Evolutionary conservation across 2,888 invertebrate genomes (phyloP), one percentile per base, ranked within the genome.

Genomic region (Lasioglossum marginatum): DNA sequence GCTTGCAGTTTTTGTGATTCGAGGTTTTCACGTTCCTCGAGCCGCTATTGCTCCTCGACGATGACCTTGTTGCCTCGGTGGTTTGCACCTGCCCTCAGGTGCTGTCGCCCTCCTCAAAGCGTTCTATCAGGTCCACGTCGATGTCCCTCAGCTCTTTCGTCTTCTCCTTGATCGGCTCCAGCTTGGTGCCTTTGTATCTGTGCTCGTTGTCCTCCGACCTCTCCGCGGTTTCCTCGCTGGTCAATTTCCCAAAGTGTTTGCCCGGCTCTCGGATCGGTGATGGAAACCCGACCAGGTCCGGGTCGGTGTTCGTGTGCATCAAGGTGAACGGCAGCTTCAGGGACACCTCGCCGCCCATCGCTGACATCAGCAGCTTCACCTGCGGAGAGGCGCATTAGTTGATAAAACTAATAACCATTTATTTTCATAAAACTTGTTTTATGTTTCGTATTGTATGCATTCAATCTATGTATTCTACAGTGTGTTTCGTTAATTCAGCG

Each of bases 321-420:
- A 98, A 95, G 0, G 97, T 97, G 94, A 98, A 98, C 0, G 98
- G 98, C 76, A 98, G 95, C 94, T 98, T 98, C 2, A 98, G 95
- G 0, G 97, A 97, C 12, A 98, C 95, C 83, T 97, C 97, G 1
- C 98, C 98, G 0, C 98, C 98, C 79, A 98, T 97, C 4, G 97
- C 97, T 84, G 98, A 98, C 40, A 98, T 96, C 0, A 97, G 96
- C 0, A 98, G 96, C 95, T 98, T 98, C 0, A 98, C 96, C 96
- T 96, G 89, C 5, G 5, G 52, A 72, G 5, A 52, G 48, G 3
- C 16, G n/a, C 2, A 45, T 68, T 68, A 40, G 12, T 43, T 43
- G 43, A 43, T 43, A 43, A 14, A 14, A 43, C 14, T 43, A 43
- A 43, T 43, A 43, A 43, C 14, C 14, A 43, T 48, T 23, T 23